Evolutionary conservation across 1,140 invertebrate species (phyloP).

Genomic region (Nomia melanderi): DNA sequence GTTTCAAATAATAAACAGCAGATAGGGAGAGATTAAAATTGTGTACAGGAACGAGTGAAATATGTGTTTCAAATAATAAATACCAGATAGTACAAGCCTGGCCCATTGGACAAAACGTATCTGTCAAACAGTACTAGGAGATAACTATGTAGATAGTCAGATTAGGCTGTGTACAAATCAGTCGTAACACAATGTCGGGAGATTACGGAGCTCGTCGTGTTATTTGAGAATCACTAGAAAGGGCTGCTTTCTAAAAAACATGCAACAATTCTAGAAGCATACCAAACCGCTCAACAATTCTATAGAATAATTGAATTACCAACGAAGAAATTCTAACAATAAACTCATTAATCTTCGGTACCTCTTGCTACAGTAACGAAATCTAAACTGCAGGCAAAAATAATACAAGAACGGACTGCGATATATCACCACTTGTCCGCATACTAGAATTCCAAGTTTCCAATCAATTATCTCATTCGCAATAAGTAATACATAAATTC

Average conservation of each 20-base stretch:
- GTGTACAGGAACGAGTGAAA: not conserved
- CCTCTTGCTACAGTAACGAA: too few relatives aligned
- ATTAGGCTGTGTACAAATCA: not conserved
- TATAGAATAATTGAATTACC: too few relatives aligned
- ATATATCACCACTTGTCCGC: too few relatives aligned
- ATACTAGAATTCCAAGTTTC: too few relatives aligned
- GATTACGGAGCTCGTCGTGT: not conserved
- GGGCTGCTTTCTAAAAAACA: not conserved
- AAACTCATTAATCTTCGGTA: too few relatives aligned
- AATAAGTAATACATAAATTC: too few relatives aligned
- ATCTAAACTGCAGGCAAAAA: too few relatives aligned
- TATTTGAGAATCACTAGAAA: not conserved
- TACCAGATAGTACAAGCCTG: not conserved
- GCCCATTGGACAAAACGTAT: not conserved
- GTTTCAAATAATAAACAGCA: not conserved
- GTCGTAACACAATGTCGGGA: conserved; percentile 1
- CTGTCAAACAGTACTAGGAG: not conserved
- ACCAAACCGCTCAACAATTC: too few relatives aligned
- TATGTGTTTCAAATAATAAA: conserved; percentile 4
- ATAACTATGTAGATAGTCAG: not conserved
- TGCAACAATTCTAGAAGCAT: not conserved
- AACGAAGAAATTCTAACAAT: too few relatives aligned
- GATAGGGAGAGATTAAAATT: not conserved
- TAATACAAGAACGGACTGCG: too few relatives aligned
- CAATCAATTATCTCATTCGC: too few relatives aligned